A percentile compares a stretch with the other conserved stretches of the same genome.
Conservation (phyloP, 2,888 invertebrate genomes). For the Oeneis ivallda region DNA sequence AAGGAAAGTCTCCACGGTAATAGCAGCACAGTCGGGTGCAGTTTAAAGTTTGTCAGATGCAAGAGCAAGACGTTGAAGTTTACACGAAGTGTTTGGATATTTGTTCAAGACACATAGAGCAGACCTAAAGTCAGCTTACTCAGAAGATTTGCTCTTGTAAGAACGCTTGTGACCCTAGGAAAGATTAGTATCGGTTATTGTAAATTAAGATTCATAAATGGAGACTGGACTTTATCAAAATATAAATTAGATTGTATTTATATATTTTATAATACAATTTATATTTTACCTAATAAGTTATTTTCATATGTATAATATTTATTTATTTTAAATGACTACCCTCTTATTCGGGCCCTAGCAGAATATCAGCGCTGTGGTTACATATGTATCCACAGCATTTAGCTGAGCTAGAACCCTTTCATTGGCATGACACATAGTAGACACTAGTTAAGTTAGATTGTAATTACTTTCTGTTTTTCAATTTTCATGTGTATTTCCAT, state of each 20-base stretch:
- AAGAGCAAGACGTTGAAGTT: conserved; percentile 50
- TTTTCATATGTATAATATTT: no score
- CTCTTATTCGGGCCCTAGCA: no score
- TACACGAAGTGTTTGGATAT: conserved; percentile 57
- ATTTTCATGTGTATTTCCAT: no score
- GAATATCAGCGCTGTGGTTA: no score
- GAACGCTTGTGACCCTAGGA: conserved; percentile 46
- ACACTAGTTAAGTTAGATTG: no score
- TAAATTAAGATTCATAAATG: conserved; percentile 8
- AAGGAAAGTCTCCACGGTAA: conserved; percentile 25
- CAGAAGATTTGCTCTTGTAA: conserved; percentile 43
- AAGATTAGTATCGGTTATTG: conserved; percentile 62
- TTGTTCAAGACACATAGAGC: conserved; percentile 54
- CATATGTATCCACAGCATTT: no score
- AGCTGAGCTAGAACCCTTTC: no score
- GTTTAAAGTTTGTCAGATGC: conserved; percentile 59
- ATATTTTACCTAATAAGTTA: no score
- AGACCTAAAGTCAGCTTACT: conserved; percentile 64
- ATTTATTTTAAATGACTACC: no score
- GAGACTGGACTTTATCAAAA: not conserved
- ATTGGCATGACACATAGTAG: no score
- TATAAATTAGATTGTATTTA: not conserved
- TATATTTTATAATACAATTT: no score
- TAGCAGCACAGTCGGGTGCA: conserved; percentile 47
- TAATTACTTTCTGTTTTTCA: no score